Conservation (phyloP, 1,140 invertebrate genomes). For the Idris sp. region DNA sequence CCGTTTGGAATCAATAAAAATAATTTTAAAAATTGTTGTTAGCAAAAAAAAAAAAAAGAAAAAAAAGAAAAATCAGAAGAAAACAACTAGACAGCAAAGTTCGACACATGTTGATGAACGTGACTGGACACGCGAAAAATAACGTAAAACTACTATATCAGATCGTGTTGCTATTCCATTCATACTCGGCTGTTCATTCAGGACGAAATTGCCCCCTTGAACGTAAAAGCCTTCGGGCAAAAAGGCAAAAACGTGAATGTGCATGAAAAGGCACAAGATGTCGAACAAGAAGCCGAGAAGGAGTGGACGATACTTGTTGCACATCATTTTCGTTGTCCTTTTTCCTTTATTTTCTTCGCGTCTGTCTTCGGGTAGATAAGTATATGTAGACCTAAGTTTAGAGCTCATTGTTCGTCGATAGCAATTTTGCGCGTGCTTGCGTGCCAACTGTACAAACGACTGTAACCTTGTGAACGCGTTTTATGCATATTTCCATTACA, state of each 20-base stretch:
- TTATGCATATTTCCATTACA: constrained; percentile 43
- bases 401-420: constrained; percentile 40
- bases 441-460: constrained; percentile 39
- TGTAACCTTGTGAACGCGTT: constrained; percentile 44
- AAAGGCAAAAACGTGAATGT: constrained; percentile 26
- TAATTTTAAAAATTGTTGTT: too few species aligned
- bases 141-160: constrained; percentile 50
- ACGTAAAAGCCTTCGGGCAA: constrained; percentile 35
- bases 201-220: constrained; percentile 24
- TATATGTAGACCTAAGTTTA: constrained; percentile 46
- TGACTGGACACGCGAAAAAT: constrained; percentile 29
- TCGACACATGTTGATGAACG: constrained; percentile 18
- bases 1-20: too few species aligned
- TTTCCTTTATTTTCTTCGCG: constrained; percentile 18
- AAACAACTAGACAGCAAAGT: constrained; percentile 9
- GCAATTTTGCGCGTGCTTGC: constrained; percentile 51
- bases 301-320: constrained; percentile 34
- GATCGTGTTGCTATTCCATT: constrained; percentile 41
- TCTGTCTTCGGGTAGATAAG: constrained; percentile 45
- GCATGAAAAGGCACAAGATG: constrained; percentile 26
- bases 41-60: too few species aligned
- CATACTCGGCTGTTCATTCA: constrained; percentile 48
- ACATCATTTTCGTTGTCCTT: constrained; percentile 28
- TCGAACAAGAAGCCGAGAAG: constrained; percentile 17
- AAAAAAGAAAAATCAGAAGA: too few species aligned